Percentiles rank a stretch among this genome's conserved stretches.
These are phyloP conservation scores for Equus przewalskii DNA, from an alignment of 2,113 vertebrate species.

Conservation along the genomic window DNA sequence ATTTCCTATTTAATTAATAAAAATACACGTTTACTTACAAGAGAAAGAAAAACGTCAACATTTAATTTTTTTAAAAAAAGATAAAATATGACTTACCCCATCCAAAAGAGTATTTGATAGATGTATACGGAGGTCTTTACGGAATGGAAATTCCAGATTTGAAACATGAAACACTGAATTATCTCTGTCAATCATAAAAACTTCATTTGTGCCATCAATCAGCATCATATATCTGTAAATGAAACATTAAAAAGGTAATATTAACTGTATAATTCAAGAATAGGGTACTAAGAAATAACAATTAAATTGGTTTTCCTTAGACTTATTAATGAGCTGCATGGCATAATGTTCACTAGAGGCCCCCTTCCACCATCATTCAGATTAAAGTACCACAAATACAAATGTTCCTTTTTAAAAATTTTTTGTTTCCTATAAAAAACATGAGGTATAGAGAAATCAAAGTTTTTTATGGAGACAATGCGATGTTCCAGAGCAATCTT, in stretches of 20 bases:
- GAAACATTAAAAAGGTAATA: slow-evolving; percentile 67
- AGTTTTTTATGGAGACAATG: slow-evolving; percentile 30
- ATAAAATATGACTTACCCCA: slow-evolving; percentile 91
- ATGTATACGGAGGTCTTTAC: slow-evolving; percentile 95
- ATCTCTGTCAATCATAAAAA: slow-evolving; percentile 98
- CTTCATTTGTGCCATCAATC: slow-evolving; percentile 97
- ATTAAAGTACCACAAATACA: slow-evolving; percentile 49
- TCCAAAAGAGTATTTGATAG: slow-evolving; percentile 96
- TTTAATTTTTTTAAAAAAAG: not conserved
- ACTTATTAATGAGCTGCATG: not conserved
- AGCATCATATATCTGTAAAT: slow-evolving; percentile 98
- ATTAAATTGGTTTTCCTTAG: not conserved
- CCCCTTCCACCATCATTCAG: not conserved
- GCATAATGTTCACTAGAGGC: not conserved
- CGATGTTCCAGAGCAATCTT: not conserved
- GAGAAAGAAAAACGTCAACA: not conserved
- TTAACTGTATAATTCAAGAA: slow-evolving; percentile 41
- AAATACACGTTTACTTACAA: not conserved
- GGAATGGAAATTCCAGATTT: slow-evolving; percentile 97
- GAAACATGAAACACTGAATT: slow-evolving; percentile 96
- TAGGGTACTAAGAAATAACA: not conserved
- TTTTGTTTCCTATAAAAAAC: slow-evolving; percentile 37
- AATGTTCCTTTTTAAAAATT: not conserved
- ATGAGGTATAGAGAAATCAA: not conserved
- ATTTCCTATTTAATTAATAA: slow-evolving; percentile 12